Percentiles rank a stretch among this genome's conserved stretches.
These are phyloP conservation scores for Adelosebastes latens DNA, from an alignment of 2,797 vertebrate genomes.

Conservation along the genomic window DNA sequence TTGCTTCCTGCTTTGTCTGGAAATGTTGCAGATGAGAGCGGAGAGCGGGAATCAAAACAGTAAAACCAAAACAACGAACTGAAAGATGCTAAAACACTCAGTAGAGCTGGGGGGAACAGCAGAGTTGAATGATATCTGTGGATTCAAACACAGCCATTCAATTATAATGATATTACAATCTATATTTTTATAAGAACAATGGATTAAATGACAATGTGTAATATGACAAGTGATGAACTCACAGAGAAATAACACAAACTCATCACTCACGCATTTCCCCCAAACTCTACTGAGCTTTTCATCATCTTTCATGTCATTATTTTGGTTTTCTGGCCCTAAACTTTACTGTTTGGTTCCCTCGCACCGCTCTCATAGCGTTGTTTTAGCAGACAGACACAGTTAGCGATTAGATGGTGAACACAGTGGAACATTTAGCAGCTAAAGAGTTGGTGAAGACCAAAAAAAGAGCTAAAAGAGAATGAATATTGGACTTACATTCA, in stretches of 20 bases:
- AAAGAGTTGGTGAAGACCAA: neutral
- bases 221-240: neutral
- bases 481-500: neutral
- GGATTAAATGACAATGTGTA: neutral
- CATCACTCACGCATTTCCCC: neutral
- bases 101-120: neutral
- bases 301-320: neutral
- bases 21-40: neutral
- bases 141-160: neutral
- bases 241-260: neutral
- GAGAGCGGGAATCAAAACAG: neutral
- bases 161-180: neutral
- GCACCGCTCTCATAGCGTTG: neutral
- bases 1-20: neutral
- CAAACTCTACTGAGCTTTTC: neutral
- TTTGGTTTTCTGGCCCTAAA: neutral
- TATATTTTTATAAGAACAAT: neutral
- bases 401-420: neutral
- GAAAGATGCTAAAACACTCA: neutral
- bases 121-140: neutral
- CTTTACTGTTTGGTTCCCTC: neutral
- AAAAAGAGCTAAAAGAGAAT: neutral
- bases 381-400: neutral
- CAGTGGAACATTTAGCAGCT: neutral
- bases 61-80: neutral